phyloP scores from a whole-genome alignment of 1,140 invertebrate species.

The Drosophila aff. region DNA sequence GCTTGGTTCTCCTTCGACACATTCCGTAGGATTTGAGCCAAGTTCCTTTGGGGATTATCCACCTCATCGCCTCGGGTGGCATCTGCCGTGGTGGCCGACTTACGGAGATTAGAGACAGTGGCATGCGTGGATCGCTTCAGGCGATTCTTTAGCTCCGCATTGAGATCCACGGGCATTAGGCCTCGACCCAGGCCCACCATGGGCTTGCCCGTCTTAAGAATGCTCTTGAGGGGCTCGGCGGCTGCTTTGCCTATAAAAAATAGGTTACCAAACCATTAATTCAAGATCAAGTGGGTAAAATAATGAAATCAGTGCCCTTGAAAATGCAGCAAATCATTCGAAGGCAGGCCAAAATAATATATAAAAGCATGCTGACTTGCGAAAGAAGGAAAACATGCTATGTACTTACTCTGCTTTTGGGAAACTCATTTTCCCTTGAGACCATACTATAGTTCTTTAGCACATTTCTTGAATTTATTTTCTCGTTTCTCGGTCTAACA shows the following conservation, averaged over 20 bases:
- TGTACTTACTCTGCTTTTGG: conserved; percentile 40
- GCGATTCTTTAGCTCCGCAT: conserved; percentile 81
- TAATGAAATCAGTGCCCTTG: background rate
- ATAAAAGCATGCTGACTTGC: background rate
- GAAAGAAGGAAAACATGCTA: conserved; percentile 19
- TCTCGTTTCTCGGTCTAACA: conserved; percentile 63
- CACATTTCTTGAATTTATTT: conserved; percentile 72
- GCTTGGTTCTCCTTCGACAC: conserved; percentile 70
- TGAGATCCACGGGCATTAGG: conserved; percentile 81
- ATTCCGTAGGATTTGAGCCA: conserved; percentile 68
- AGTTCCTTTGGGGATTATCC: conserved; percentile 67
- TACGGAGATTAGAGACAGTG: conserved; percentile 77
- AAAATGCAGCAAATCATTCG: conserved; percentile 14
- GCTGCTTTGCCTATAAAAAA: conserved; percentile 37
- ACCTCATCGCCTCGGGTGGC: conserved; percentile 54
- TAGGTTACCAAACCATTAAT: background rate
- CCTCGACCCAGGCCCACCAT: conserved; percentile 55
- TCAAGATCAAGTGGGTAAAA: background rate
- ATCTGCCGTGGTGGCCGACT: conserved; percentile 74
- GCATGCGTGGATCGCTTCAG: conserved; percentile 80
- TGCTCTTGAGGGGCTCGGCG: conserved; percentile 76
- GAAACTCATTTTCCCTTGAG: background rate
- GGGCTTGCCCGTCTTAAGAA: conserved; percentile 86
- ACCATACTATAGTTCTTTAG: conserved; percentile 23
- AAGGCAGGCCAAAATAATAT: conserved; percentile 27